A percentile compares a stretch with the other conserved stretches of the same genome.
phyloP scores from a whole-genome alignment of 2,888 invertebrate genomes.

The Spisula solida region DNA sequence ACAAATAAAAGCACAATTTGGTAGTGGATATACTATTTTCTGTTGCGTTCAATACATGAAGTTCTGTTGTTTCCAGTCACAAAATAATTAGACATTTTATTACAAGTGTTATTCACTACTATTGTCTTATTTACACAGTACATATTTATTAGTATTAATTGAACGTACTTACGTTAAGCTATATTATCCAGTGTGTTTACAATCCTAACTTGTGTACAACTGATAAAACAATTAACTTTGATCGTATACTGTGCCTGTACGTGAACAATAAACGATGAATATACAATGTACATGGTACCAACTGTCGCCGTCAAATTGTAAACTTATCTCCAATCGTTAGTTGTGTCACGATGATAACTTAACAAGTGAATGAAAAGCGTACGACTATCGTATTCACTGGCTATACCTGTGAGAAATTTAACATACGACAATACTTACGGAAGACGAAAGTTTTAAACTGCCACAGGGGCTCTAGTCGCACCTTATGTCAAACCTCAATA shows the following conservation, averaged over 20 bases:
- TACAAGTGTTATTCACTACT: background rate
- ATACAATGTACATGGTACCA: background rate
- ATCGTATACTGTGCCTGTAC: background rate
- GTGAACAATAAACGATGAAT: background rate
- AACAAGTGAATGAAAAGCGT: background rate
- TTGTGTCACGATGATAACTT: background rate
- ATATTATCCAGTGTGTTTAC: conserved; percentile 5
- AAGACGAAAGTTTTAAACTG: conserved; percentile 2
- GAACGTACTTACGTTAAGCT: conserved; percentile 6
- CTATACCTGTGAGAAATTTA: conserved; percentile 41
- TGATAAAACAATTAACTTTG: conserved; percentile 25
- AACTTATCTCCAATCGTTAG: conserved; percentile 10
- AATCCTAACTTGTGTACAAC: background rate
- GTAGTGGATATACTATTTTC: too few relatives aligned
- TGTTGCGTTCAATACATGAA: too few relatives aligned
- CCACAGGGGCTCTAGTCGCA: background rate
- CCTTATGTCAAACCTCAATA: background rate
- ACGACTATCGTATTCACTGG: background rate
- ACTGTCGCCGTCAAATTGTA: background rate
- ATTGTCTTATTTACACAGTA: background rate
- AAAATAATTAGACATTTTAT: too few relatives aligned
- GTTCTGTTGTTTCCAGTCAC: too few relatives aligned
- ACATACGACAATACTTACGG: conserved; percentile 35
- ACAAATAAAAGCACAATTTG: too few relatives aligned
- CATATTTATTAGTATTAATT: background rate